These are phyloP conservation scores for Cantharis rufa DNA, from an alignment of 2,888 invertebrate genomes.

Conservation along the genomic window DNA sequence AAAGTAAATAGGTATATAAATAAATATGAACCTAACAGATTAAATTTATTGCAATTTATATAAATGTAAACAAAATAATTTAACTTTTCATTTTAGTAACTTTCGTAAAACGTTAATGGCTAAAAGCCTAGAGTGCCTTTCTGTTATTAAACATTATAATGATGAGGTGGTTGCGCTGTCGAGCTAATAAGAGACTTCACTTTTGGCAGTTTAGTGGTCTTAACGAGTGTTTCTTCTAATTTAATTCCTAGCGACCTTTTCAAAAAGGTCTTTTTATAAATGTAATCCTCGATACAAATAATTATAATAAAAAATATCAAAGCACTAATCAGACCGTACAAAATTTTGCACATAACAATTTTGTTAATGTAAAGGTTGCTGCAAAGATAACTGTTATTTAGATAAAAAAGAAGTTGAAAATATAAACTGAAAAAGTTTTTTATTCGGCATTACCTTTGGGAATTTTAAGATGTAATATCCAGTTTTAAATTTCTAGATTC, in stretches of 20 bases:
- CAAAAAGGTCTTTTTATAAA: slow-evolving; percentile 3
- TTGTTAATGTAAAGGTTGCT: neutral
- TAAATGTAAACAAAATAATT: slow-evolving; percentile 12
- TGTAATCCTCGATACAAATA: slow-evolving; percentile 1
- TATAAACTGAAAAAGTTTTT: slow-evolving; percentile 10
- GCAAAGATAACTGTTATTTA: neutral
- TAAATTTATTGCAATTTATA: slow-evolving; percentile 6
- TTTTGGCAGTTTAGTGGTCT: slow-evolving; percentile 19
- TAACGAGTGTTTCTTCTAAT: slow-evolving; percentile 18
- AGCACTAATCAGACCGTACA: neutral
- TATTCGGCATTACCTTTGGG: neutral
- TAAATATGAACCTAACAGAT: neutral
- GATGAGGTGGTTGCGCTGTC: slow-evolving; percentile 19
- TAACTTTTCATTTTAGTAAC: slow-evolving; percentile 9
- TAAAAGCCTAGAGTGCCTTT: slow-evolving; percentile 18
- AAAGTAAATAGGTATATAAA: neutral
- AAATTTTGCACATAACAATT: slow-evolving; percentile 1
- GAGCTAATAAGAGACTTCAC: slow-evolving; percentile 21
- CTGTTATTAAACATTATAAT: slow-evolving; percentile 23
- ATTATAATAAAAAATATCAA: neutral
- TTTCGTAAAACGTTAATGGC: slow-evolving; percentile 17
- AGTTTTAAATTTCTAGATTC: neutral
- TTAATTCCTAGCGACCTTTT: slow-evolving; percentile 7
- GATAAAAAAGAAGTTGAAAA: slow-evolving; percentile 1
- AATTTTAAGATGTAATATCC: neutral